phyloP scores from a whole-genome alignment of 2,797 vertebrate genomes.

The Scomberomorus guttatus region DNA sequence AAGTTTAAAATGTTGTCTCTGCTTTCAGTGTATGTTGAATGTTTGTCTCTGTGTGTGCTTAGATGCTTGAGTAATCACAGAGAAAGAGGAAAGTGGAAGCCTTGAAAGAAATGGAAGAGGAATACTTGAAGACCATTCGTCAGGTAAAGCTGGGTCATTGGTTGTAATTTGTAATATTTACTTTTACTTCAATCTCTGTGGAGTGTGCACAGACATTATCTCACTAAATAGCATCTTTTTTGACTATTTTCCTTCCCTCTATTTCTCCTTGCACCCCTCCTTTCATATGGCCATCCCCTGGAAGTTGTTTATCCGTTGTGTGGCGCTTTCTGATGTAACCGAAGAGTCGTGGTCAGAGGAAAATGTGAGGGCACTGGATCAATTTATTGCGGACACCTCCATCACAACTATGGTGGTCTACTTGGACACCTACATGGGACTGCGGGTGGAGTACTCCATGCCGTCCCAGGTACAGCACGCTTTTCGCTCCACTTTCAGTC shows the following conservation, averaged over 20 bases:
- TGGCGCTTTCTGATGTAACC: slow-evolving; percentile 79
- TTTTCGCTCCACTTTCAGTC: background rate
- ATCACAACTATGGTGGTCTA: slow-evolving; percentile 77
- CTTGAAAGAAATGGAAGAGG: slow-evolving; percentile 48
- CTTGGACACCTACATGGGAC: slow-evolving; percentile 32
- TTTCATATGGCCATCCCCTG: slow-evolving; percentile 31
- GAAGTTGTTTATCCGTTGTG: slow-evolving; percentile 73
- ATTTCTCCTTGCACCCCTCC: background rate
- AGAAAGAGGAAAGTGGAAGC: background rate
- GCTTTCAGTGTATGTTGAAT: background rate
- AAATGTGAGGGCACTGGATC: slow-evolving; percentile 79
- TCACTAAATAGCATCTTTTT: background rate
- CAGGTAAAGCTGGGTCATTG: slow-evolving; percentile 43
- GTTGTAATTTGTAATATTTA: background rate
- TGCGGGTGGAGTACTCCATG: slow-evolving; percentile 81
- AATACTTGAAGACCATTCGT: slow-evolving; percentile 20
- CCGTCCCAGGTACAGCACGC: slow-evolving; percentile 82
- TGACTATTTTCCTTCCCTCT: background rate
- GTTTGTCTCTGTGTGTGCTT: background rate
- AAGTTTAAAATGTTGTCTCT: background rate
- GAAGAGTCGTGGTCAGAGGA: slow-evolving; percentile 84
- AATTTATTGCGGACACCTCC: slow-evolving; percentile 81
- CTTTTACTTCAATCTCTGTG: background rate
- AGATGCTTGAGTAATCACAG: background rate
- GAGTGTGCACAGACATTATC: background rate